Evolutionary conservation across 2,797 vertebrate genomes (phyloP), one percentile per base, ranked within the genome.

Genomic region (Strix occidentalis): DNA sequence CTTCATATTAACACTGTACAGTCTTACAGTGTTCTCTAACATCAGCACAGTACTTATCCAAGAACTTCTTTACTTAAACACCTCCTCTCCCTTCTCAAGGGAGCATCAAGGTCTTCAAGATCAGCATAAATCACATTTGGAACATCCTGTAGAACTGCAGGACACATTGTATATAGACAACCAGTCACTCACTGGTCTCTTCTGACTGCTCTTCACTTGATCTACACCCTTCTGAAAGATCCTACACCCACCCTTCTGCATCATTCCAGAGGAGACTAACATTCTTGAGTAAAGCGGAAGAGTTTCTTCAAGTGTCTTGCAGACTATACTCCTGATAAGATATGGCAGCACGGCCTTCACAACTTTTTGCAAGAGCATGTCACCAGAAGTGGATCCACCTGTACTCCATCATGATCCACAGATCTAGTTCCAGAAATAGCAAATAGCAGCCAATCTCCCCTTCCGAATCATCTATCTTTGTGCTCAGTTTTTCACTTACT

Each of bases 141-240:
- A 84, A 79, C 9, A 43, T 12, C 12, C 20, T 29, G 4, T 9
- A 70, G n/a, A 79, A 60, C 57, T n/a, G 50, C 9, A 83, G 12
- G 6, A 16, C 51, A 78, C 0, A 0, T 2, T 57, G 43, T 45
- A 41, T 54, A 77, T 0, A 74, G 28, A 80, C 13, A 41, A 26
- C 15, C 28, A 72, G 29, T 65, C 48, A 53, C 20, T 24, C 39
- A 13, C 3, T 60, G 25, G 33, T 45, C 35, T 66, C 48, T 74
- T 94, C 23, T 77, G 24, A 80, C 46, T 46, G 17, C 45, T 85
- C 60, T 81, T 82, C 39, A 35, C 10, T 48, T 50, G 15, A 66
- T 50, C 60, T 74, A 60, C 3, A 63, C 0, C 5, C 24, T 70
- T 45, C 18, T 66, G 12, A 89, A 87, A 66, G 8, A 76, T 23